Conservation (phyloP, 2,888 invertebrate species). For the Sminthurinus aureus region DNA sequence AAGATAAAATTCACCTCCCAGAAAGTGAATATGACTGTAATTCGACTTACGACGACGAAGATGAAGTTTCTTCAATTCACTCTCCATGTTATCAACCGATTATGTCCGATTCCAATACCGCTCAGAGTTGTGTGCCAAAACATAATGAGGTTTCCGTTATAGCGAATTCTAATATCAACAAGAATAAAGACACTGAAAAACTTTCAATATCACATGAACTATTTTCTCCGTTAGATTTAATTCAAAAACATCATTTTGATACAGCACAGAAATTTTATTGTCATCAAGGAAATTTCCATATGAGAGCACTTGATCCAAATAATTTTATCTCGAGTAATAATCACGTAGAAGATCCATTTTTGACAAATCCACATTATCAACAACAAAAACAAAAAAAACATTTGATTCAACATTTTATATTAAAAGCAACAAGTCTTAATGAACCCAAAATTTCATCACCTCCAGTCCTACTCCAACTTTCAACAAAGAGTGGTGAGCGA, state of each 20-base stretch:
- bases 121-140: not conserved
- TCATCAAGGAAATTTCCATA: slow-evolving; percentile 21
- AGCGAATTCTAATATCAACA: not conserved
- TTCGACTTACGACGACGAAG: no score
- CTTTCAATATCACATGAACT: not conserved
- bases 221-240: slow-evolving; percentile 26
- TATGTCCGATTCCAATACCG: not conserved
- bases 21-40: not conserved
- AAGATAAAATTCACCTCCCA: not conserved
- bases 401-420: no score
- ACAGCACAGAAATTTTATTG: slow-evolving; percentile 23
- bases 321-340: not conserved
- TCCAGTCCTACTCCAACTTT: not conserved
- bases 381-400: not conserved
- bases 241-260: not conserved
- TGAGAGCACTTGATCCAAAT: slow-evolving; percentile 21
- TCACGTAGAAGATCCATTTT: no score
- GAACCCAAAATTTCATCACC: no score
- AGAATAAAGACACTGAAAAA: not conserved
- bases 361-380: not conserved
- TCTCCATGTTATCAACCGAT: not conserved
- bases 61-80: no score
- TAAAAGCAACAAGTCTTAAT: no score
- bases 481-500: not conserved
- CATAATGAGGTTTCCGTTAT: not conserved